Evolutionary conservation across 2,797 vertebrate species (phyloP), one percentile per base, ranked within the genome.

Genomic region (Cetoscarus ocellatus): DNA sequence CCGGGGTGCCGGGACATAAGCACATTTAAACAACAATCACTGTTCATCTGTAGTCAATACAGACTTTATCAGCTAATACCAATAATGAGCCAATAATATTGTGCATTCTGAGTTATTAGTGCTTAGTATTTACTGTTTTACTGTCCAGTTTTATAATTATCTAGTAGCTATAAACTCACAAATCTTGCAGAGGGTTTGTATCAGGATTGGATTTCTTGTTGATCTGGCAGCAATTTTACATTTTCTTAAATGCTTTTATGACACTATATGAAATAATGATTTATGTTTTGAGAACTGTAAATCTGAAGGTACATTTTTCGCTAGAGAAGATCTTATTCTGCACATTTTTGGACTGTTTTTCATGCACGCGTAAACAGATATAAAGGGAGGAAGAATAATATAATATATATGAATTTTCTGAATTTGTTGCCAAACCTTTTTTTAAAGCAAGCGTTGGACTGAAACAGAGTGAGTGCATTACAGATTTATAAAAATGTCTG

Each of bases 181-280:
- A 61, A 47, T 19, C 45, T 27, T 44, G 9, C 7, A 15, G 12
- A 62, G 17, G 19, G 65, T 34, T 77, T 68, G 54, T 57, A 1
- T 43, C 15, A 18, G 19, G 27, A 70, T 58, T 40, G 57, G 15
- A 75, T 82, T 71, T 79, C 61, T 70, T 67, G 13, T 47, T 65
- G 55, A 69, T 70, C 48, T 70, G 91, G 89, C 88, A 88, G 87
- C 77, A 90, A 71, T 82, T 63, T 72, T 44, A 67, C 67, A 47
- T 77, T 60, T 60, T 60, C 9, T 36, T 52, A 44, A 35, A 64
- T 54, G 56, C 59, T 47, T 77, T 75, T 27, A 48, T 66, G 10
- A 79, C 54, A 61, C 67, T 77, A 73, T 39, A 72, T 40, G 0
- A 67, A 19, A 43, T 52, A 38, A 52, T 44, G 43, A 50, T 42